Base-by-base conservation (phyloP, 1,140 invertebrate species). In the Popillia japonica region DNA sequence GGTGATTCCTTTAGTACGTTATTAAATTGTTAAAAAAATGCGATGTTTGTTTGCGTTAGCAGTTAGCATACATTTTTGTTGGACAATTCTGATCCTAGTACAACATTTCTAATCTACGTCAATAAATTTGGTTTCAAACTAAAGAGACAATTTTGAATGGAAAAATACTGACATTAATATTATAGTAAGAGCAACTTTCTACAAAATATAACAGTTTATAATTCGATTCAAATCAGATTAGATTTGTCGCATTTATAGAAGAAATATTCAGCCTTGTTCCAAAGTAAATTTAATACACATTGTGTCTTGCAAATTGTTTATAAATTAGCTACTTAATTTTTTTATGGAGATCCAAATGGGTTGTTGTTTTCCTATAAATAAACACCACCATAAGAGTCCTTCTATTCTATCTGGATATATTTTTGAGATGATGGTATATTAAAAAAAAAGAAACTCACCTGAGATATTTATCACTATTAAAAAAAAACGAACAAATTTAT, bases 121-220 rank as follows among this genome's bases (percentile, higher is more conserved):
- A n/a, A n/a, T n/a, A n/a, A n/a, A n/a, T n/a, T n/a, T n/a, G n/a
- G n/a, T 22, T 64, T 64, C 22, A 64, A 64, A n/a, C 61, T 20
- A 64, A 22, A 22, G 11, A 48, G 11, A 48, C 44, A 48, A n/a
- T n/a, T 64, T 64, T 64, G 61, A 22, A 27, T 64, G 61, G 61
- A 64, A 64, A 64, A 64, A 64, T 64, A 64, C 61, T 27, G 61
- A 27, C 17, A 27, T 64, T 64, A 64, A 64, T 64, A 64, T 64
- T 64, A n/a, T n/a, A n/a, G n/a, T 64, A 27, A 6, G 17, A 48
- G 44, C 44, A 64, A 64, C 61, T 64, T 64, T 64, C 61, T 64
- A 64, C 17, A 22, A 9, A 27, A 17, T 64, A 64, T 22, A 23
- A 22, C 22, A 64, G 20, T 0, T 23, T 0, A 20, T 22, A 64